phyloP scores from a whole-genome alignment of 35 echinoderm and acorn worm genomes.

The Apostichopus japonicus region DNA sequence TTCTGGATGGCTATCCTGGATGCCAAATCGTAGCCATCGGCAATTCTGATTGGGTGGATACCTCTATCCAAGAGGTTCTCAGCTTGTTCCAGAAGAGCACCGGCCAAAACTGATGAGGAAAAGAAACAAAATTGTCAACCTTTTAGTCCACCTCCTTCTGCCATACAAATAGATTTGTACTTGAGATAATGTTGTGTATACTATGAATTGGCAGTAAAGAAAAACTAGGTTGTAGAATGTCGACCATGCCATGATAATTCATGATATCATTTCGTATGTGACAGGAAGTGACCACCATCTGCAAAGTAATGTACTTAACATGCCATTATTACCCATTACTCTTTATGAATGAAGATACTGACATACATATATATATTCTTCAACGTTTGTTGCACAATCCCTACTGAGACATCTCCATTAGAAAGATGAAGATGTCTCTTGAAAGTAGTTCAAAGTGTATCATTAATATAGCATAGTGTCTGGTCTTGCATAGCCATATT shows the following conservation, averaged over 20 bases:
- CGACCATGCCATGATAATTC: too few relatives aligned
- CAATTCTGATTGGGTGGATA: constrained; percentile 94
- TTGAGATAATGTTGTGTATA: too few relatives aligned
- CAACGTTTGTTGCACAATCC: background rate
- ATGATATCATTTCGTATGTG: too few relatives aligned
- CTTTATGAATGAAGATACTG: too few relatives aligned
- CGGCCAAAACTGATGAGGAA: constrained; percentile 73
- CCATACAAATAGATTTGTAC: too few relatives aligned
- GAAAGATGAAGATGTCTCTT: background rate
- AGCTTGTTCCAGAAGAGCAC: constrained; percentile 91
- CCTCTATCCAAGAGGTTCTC: constrained; percentile 85
- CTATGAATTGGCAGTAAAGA: too few relatives aligned
- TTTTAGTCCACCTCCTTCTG: background rate
- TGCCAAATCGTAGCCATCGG: constrained; percentile 95
- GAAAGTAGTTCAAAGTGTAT: background rate
- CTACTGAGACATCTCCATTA: background rate
- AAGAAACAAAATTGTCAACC: background rate
- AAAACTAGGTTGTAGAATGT: too few relatives aligned
- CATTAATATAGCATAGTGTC: constrained; percentile 32
- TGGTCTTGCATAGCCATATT: background rate
- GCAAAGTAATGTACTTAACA: too few relatives aligned
- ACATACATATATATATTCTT: too few relatives aligned
- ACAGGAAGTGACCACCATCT: too few relatives aligned
- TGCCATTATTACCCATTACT: too few relatives aligned
- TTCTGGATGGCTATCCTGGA: constrained; percentile 82